Evolutionary conservation across 2,888 invertebrate species (phyloP), one percentile per base, ranked within the genome.

Genomic region (Meteorus cinctellus): DNA sequence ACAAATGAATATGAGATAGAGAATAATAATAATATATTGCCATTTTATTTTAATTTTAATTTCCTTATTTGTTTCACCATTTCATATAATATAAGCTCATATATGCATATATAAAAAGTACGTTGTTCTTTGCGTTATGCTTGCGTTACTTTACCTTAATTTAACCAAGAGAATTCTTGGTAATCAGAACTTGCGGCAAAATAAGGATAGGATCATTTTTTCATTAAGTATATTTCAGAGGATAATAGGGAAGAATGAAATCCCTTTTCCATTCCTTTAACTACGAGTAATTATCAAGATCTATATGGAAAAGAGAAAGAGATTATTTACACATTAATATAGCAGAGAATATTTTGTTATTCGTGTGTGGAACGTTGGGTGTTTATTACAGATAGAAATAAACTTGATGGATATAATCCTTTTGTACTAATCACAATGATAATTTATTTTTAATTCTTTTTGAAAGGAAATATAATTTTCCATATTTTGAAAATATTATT

Each of bases 61-160:
- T 19, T 19, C 5, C 19, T 19, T 55, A 6, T 19, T 55, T 19
- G 19, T 19, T 8, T 8, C 19, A 41, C 34, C 2, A 41, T 41
- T 12, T 12, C 41, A 41, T 41, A 41, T 41, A 41, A 41, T 12
- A 12, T 2, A 41, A 12, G 27, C 5, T 27, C 14, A 19, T 24
- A 60, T 16, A n/a, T 31, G 6, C 8, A 29, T 12, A 62, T 8
- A 12, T 12, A 41, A 55, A 19, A 55, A 55, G 19, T 19, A 55
- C 19, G 1, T 19, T 55, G 31, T 65, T 65, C 36, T 65, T 8
- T 29, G 12, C 24, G 36, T 65, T 19, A 36, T 19, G 36, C 65
- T 69, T 31, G 31, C 31, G 34, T 55, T 48, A 69, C 55, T 12
- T 34, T n/a, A 69, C 55, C 24, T 34, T n/a, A 55, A 69, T 69